Base-by-base conservation (phyloP, 64 coral and sea anemone genomes). In the Catalaphyllia jardinei region DNA sequence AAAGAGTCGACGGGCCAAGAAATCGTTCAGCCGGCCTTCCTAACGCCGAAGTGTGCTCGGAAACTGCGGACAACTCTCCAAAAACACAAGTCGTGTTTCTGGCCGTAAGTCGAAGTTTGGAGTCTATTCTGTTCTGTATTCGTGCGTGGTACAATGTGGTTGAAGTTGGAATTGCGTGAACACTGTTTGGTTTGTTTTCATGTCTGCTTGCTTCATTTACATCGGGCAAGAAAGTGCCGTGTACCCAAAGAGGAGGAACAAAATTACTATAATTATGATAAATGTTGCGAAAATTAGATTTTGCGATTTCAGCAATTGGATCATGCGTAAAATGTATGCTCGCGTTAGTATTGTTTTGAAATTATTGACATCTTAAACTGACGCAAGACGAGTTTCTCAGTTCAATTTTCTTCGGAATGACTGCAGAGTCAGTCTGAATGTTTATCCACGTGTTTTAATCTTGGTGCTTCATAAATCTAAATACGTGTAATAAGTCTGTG, bases 11-110 rank as follows among this genome's bases (percentile, higher is more conserved):
- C 22, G 35, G 39, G 39, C 63, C 30, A 38, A 4, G 62, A 71
- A 71, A 71, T 85, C 24, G 35, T 50, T 11, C 62, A 46, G 39
- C 63, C 81, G 63, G 62, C 35, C 13, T 67, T 38, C 5, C 35
- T 71, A 12, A 51, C 81, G 8, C 81, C 81, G 14, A 85, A 85
- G 60, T 52, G 63, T 13, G 62, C 33, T 71, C 33, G 81, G 71
- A 85, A 71, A 14, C 62, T 85, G 10, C 35, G 81, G 63, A 85
- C 81, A 51, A 85, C 62, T 2, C 52, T 91, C 9, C 89, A 79
- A 1, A 92, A 92, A 76, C 90, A 79, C 33, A 78, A 33, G 57
- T 86, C 90, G 16, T 87, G 73, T 29, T 22, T 92, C 5, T 86
- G 82, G 90, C 82, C 90, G 86, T 88, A 88, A 88, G 86, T 88